Conservation (phyloP, 2,113 vertebrate genomes). For the Clinocottus analis region DNA sequence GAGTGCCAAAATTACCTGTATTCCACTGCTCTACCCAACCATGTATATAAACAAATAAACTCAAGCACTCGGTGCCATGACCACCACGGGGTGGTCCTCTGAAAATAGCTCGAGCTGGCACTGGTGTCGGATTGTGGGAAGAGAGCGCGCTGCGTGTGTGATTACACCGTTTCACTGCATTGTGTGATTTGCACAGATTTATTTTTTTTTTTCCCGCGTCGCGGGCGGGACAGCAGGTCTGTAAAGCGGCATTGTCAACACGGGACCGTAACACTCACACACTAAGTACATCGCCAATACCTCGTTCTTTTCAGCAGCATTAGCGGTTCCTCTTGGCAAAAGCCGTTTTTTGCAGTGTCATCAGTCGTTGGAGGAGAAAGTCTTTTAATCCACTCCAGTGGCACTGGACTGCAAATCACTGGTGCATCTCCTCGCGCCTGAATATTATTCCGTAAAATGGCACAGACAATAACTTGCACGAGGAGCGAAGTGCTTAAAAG, state of each 20-base stretch:
- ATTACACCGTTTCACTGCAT: neutral
- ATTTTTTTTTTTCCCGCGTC: neutral
- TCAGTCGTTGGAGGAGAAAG: neutral
- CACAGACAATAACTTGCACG: conserved; percentile 13
- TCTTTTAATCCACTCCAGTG: conserved; percentile 27
- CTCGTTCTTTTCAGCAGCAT: conserved; percentile 13
- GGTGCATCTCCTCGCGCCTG: neutral
- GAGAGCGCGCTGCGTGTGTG: neutral
- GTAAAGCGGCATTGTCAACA: neutral
- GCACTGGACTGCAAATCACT: conserved; percentile 4
- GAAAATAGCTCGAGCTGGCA: conserved; percentile 18
- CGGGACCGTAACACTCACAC: neutral
- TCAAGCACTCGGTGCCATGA: neutral
- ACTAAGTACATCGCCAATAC: neutral
- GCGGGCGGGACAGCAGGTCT: neutral
- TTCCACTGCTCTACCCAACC: neutral
- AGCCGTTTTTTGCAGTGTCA: neutral
- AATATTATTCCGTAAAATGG: conserved; percentile 11
- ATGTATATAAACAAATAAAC: conserved; percentile 18
- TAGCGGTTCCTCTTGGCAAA: conserved; percentile 6
- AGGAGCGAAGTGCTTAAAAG: conserved; percentile 17
- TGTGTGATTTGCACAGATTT: neutral
- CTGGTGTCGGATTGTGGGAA: neutral
- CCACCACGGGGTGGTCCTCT: conserved; percentile 12
- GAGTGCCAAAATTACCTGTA: conserved; percentile 2